Evolutionary conservation across 2,888 invertebrate genomes (phyloP).

Genomic region (Mythimna impura): DNA sequence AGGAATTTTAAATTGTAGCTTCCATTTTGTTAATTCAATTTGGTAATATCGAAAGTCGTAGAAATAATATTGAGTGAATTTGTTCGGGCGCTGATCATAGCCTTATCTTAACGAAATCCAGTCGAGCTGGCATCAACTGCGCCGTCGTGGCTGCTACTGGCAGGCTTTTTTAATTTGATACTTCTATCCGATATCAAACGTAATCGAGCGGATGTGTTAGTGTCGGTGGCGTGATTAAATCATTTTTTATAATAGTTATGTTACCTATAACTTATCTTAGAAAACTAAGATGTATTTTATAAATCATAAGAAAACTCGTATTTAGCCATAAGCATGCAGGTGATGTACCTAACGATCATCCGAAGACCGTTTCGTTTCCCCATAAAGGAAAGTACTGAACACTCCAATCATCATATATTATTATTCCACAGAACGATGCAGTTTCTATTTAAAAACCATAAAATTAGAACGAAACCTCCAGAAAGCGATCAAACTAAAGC

Average conservation of each 20-base stretch:
- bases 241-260: not conserved
- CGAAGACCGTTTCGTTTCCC: too few relatives aligned
- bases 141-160: slow-evolving; percentile 52
- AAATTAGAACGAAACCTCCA: slow-evolving; percentile 26
- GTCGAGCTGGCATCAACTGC: slow-evolving; percentile 63
- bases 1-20: slow-evolving; percentile 23
- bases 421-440: not conserved
- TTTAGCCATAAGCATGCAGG: too few relatives aligned
- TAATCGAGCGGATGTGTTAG: slow-evolving; percentile 25
- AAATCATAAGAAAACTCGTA: not conserved
- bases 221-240: slow-evolving; percentile 2
- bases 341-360: not conserved
- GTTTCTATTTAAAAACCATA: slow-evolving; percentile 14
- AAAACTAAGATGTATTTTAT: not conserved
- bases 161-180: slow-evolving; percentile 55
- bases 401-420: not conserved
- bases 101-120: slow-evolving; percentile 72
- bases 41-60: slow-evolving; percentile 53
- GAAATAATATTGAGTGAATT: slow-evolving; percentile 70
- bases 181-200: slow-evolving; percentile 45
- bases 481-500: slow-evolving; percentile 38
- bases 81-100: slow-evolving; percentile 67
- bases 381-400: not conserved
- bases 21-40: slow-evolving; percentile 56
- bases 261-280: not conserved